Conservation (phyloP, 2,113 vertebrate genomes). For the Archilochus colubris region DNA sequence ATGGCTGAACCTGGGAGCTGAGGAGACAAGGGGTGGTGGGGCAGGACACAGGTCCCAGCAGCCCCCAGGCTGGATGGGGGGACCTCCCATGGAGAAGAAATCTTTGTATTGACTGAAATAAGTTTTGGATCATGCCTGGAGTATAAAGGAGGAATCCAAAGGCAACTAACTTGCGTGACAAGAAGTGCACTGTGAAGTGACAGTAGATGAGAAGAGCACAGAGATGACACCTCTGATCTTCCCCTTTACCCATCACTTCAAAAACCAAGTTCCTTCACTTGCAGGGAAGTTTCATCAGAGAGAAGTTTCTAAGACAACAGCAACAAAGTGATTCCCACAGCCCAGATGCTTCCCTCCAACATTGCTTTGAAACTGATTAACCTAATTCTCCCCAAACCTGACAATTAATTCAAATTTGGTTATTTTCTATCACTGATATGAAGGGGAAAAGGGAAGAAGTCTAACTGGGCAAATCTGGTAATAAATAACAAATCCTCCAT, state of each 20-base stretch:
- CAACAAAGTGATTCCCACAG: neutral
- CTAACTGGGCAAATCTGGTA: neutral
- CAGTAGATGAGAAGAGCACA: neutral
- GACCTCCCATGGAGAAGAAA: neutral
- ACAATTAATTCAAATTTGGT: slow-evolving; percentile 34
- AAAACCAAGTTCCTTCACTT: neutral
- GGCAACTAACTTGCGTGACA: neutral
- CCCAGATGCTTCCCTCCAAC: neutral
- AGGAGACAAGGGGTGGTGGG: neutral
- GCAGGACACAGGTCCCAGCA: accelerated
- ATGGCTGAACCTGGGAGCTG: accelerated
- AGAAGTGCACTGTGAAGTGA: neutral
- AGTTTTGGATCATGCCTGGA: neutral
- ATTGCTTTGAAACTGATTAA: slow-evolving; percentile 18
- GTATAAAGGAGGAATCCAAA: neutral
- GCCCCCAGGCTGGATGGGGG: neutral
- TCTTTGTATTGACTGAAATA: neutral
- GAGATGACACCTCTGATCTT: slow-evolving; percentile 13
- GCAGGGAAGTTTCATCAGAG: neutral
- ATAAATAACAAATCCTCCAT: neutral
- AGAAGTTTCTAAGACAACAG: neutral
- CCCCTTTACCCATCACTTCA: neutral
- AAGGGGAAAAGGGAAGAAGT: neutral
- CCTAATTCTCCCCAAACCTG: slow-evolving; percentile 40
- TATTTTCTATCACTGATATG: neutral